Conservation (phyloP, 2,888 invertebrate genomes). For the Netelia fuscicornis region DNA sequence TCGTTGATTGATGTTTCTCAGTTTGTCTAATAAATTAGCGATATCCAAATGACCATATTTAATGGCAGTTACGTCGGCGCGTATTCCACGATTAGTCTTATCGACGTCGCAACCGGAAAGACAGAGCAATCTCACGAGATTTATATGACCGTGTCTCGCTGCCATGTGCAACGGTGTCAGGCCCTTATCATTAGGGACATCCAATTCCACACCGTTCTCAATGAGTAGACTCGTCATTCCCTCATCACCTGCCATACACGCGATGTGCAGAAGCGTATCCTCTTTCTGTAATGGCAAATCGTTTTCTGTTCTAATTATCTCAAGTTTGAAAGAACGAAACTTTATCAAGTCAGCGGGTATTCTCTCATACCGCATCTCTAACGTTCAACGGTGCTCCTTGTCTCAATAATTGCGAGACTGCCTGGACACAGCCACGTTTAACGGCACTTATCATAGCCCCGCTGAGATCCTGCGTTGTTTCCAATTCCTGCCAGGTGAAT, state of each 20-base stretch:
- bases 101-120: slow-evolving; percentile 90
- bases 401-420: slow-evolving; percentile 81
- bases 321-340: not conserved
- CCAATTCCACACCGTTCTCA: slow-evolving; percentile 85
- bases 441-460: slow-evolving; percentile 83
- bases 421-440: slow-evolving; percentile 83
- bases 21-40: slow-evolving; percentile 88
- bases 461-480: slow-evolving; percentile 82
- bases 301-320: slow-evolving; percentile 2
- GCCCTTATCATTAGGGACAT: slow-evolving; percentile 88
- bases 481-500: slow-evolving; percentile 78
- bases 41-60: slow-evolving; percentile 90
- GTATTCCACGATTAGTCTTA: slow-evolving; percentile 89
- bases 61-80: slow-evolving; percentile 91
- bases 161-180: slow-evolving; percentile 90
- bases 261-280: slow-evolving; percentile 88
- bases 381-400: slow-evolving; percentile 83
- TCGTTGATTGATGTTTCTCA: slow-evolving; percentile 86
- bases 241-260: slow-evolving; percentile 84
- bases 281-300: slow-evolving; percentile 85
- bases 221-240: slow-evolving; percentile 81
- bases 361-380: slow-evolving; percentile 80
- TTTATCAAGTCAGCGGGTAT: slow-evolving; percentile 22
- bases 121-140: slow-evolving; percentile 89
- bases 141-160: slow-evolving; percentile 89